A percentile compares a stretch with the other conserved stretches of the same genome.
Evolutionary conservation across 64 coral and sea anemone species (phyloP).

Genomic region (Anthopleura sola): DNA sequence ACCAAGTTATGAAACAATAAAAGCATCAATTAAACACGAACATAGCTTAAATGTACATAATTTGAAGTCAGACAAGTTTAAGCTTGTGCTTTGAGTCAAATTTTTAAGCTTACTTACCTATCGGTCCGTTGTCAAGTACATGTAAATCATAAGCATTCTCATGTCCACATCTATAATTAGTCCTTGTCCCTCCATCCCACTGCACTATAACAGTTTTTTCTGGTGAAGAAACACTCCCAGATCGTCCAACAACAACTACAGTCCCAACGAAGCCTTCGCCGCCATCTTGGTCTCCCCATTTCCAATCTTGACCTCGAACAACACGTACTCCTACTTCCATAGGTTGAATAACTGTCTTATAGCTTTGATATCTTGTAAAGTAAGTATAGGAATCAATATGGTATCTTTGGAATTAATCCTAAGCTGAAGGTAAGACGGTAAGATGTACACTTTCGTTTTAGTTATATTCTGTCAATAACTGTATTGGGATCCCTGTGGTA

Average conservation of each 20-base stretch:
- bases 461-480: too few species aligned
- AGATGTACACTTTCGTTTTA: too few species aligned
- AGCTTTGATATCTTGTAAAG: not conserved
- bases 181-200: conserved; percentile 88
- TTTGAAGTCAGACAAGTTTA: not conserved
- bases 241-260: conserved; percentile 78
- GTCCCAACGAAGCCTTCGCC: conserved; percentile 88
- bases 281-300: conserved; percentile 96
- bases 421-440: too few species aligned
- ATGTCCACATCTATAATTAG: conserved; percentile 95
- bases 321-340: conserved; percentile 87
- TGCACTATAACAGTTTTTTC: conserved; percentile 97
- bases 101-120: conserved; percentile 53
- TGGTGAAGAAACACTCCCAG: conserved; percentile 73
- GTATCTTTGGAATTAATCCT: not conserved
- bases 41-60: not conserved
- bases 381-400: not conserved
- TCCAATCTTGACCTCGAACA: conserved; percentile 87
- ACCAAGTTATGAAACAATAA: too few species aligned
- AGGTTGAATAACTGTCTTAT: not conserved
- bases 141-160: conserved; percentile 74
- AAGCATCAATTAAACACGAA: too few species aligned
- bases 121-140: conserved; percentile 74
- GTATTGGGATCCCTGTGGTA: too few species aligned
- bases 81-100: too few species aligned